Evolutionary conservation across 2,888 invertebrate species (phyloP).

Genomic region (Atethmia centrago): DNA sequence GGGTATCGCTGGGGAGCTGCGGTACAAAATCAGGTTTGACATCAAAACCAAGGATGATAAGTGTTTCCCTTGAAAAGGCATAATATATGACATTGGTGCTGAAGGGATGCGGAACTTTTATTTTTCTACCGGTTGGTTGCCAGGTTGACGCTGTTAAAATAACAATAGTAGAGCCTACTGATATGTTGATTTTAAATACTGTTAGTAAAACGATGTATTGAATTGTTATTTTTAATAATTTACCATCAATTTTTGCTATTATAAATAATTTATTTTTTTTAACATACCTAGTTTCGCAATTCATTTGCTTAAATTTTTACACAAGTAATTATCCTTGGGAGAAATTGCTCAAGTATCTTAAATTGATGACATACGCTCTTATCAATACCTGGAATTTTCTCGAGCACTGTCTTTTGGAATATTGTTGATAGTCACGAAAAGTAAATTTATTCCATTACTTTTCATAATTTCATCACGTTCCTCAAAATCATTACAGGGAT

Average conservation of each 20-base stretch:
- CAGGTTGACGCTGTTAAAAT: not conserved
- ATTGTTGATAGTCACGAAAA: conserved; percentile 20
- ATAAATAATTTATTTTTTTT: too few relatives aligned
- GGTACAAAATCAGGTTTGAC: conserved; percentile 30
- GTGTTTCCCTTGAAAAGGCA: conserved; percentile 28
- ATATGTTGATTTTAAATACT: not conserved
- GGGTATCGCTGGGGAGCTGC: not conserved
- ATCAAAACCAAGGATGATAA: conserved; percentile 37
- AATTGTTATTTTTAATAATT: not conserved
- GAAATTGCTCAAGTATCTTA: conserved; percentile 29
- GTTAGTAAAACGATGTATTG: not conserved
- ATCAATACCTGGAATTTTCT: conserved; percentile 19
- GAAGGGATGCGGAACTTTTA: conserved; percentile 13
- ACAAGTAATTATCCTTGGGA: conserved; percentile 21
- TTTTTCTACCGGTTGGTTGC: not conserved
- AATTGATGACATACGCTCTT: conserved; percentile 23
- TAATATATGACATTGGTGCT: conserved; percentile 29
- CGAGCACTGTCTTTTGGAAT: conserved; percentile 6
- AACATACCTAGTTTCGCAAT: too few relatives aligned
- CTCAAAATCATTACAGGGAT: conserved; percentile 18
- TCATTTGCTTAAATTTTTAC: conserved; percentile 47
- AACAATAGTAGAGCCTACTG: not conserved
- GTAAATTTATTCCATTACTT: conserved; percentile 34
- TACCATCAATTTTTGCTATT: too few relatives aligned
- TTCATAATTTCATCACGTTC: conserved; percentile 36